These are phyloP conservation scores for Wasmannia auropunctata DNA, from an alignment of 1,140 invertebrate genomes.

Conservation along the genomic window DNA sequence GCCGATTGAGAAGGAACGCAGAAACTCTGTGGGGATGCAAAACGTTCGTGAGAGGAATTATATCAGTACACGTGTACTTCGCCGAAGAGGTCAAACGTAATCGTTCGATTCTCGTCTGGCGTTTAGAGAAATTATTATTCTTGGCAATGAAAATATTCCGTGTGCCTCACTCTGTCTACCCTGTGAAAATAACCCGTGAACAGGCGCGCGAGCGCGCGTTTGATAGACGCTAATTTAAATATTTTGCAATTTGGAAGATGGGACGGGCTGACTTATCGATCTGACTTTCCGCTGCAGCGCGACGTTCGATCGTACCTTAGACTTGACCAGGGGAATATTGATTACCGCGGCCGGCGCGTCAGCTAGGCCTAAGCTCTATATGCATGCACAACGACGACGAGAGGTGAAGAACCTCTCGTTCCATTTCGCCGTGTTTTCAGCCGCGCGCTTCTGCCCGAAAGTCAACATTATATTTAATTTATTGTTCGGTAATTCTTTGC, in stretches of 20 bases:
- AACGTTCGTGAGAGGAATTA: background rate
- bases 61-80: background rate
- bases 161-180: no score
- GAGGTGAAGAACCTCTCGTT: slow-evolving; percentile 85
- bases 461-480: slow-evolving; percentile 28
- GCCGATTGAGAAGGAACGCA: slow-evolving; percentile 35
- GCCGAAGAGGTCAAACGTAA: background rate
- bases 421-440: slow-evolving; percentile 76
- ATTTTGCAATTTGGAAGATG: background rate
- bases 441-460: slow-evolving; percentile 4
- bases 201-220: no score
- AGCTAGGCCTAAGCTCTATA: slow-evolving; percentile 72
- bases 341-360: slow-evolving; percentile 71
- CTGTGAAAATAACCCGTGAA: no score
- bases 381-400: slow-evolving; percentile 61
- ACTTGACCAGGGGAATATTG: slow-evolving; percentile 79
- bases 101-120: background rate
- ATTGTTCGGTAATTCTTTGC: slow-evolving; percentile 17
- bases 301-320: slow-evolving; percentile 56
- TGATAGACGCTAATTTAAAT: background rate
- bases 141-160: background rate
- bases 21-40: slow-evolving; percentile 23
- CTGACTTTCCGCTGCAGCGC: slow-evolving; percentile 8
- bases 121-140: background rate
- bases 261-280: slow-evolving; percentile 16